These are phyloP conservation scores for Ericerus pela DNA, from an alignment of 1,140 invertebrate genomes.

Conservation along the genomic window DNA sequence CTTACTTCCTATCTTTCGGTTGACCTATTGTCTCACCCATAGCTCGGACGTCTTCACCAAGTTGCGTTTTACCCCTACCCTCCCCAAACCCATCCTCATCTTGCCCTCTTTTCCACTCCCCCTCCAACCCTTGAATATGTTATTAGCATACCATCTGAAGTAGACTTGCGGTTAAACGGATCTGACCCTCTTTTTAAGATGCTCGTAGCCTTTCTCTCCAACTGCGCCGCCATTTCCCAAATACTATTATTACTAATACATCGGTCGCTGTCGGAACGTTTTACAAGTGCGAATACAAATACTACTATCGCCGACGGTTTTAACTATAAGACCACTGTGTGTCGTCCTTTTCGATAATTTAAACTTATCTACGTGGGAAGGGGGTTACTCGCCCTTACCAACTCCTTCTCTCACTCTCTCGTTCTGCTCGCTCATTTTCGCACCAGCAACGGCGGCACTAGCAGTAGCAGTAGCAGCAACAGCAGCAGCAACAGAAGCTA, in stretches of 20 bases:
- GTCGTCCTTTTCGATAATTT: constrained; percentile 1
- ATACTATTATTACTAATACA: constrained; percentile 9
- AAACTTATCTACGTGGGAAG: constrained; percentile 8
- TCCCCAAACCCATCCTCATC: background rate
- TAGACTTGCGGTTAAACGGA: constrained; percentile 11
- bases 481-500: too few relatives aligned
- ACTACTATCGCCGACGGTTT: background rate
- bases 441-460: too few relatives aligned
- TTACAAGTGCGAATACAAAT: constrained; percentile 2
- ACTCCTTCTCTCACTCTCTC: too few relatives aligned
- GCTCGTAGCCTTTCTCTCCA: constrained; percentile 4
- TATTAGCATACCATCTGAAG: constrained; percentile 12
- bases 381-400: too few relatives aligned
- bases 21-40: constrained; percentile 11
- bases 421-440: constrained; percentile 4
- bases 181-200: constrained; percentile 11
- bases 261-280: constrained; percentile 8
- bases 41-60: constrained; percentile 10
- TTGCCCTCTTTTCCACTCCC: too few relatives aligned
- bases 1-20: constrained; percentile 12
- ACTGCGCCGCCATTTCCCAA: background rate
- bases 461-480: too few relatives aligned
- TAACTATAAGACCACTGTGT: too few relatives aligned
- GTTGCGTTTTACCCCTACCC: constrained; percentile 12
- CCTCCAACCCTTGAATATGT: constrained; percentile 8